Evolutionary conservation across 2,113 vertebrate genomes (phyloP), one percentile per base, ranked within the genome.

Genomic region (Myiagra hebetior): DNA sequence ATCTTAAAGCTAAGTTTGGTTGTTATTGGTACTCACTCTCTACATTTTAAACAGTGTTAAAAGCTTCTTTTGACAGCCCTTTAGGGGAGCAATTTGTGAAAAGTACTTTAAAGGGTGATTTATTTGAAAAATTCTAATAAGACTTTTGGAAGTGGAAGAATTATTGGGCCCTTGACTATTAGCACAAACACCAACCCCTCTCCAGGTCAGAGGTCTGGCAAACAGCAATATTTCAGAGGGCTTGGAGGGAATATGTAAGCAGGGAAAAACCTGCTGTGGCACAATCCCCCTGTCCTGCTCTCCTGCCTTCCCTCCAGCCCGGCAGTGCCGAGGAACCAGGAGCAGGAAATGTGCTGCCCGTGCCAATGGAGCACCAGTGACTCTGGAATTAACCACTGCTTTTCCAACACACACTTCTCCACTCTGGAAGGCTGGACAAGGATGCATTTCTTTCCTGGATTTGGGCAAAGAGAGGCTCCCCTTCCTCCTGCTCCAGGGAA

Each of bases 331-430:
- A 59, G 47, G 67, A 65, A 21, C 19, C 12, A 19, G 63, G 30
- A 77, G 27, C 0, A 2, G 42, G 42, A 55, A 83, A 35, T 0
- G 2, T 0, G 0, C 33, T 59, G 80, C 46, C 63, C 17, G 13
- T 8, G 26, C 10, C 13, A 55, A 67, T 9, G 2, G 14, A 70
- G 50, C 49, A 22, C 49, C 5, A 59, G 24, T 11, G 44, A 28
- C 16, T 33, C 82, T 56, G 55, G 33, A 56, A 79, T 39, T 1
- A 42, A 53, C 17, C n/a, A 3, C 8, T 16, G 22, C 37, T 18
- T 39, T 33, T 59, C 57, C 13, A 52, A 64, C 33, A 56, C 28
- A 87, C 13, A 35, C 28, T 21, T 35, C 62, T 13, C 28, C 35
- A 4, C 24, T 33, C 24, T 9, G 28, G 2, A n/a, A 50, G 11